A percentile compares a stretch with the other conserved stretches of the same genome.
phyloP scores from a whole-genome alignment of 2,888 invertebrate species.

The Neoascia interrupta region DNA sequence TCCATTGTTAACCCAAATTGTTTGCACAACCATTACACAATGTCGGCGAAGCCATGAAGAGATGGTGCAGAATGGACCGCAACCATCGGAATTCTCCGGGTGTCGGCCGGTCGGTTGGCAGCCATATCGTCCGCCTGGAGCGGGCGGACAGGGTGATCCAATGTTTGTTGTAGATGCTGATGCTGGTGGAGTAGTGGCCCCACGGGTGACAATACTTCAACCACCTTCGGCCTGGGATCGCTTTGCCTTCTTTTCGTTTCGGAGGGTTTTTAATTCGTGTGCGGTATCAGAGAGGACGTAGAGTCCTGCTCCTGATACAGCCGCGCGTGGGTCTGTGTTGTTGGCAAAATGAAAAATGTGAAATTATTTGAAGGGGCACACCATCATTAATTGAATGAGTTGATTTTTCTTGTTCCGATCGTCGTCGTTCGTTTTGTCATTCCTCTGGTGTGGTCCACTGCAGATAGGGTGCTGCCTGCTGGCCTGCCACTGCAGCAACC shows the following conservation, averaged over 20 bases:
- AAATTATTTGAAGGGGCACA: slow-evolving; percentile 64
- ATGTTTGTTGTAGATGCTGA: slow-evolving; percentile 43
- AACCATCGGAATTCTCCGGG: slow-evolving; percentile 56
- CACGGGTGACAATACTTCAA: slow-evolving; percentile 49
- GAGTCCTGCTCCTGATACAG: background rate
- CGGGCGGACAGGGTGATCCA: background rate
- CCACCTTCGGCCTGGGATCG: slow-evolving; percentile 30
- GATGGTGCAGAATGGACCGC: slow-evolving; percentile 56
- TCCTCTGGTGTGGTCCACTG: slow-evolving; percentile 31
- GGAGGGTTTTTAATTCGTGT: slow-evolving; percentile 41
- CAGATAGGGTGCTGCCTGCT: slow-evolving; percentile 24
- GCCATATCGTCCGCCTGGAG: background rate
- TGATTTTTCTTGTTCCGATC: slow-evolving; percentile 46
- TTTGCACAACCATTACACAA: slow-evolving; percentile 69
- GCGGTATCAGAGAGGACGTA: slow-evolving; percentile 11
- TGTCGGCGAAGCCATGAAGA: slow-evolving; percentile 61
- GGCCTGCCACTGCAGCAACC: slow-evolving; percentile 5
- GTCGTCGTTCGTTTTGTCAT: slow-evolving; percentile 25
- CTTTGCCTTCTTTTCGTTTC: slow-evolving; percentile 36
- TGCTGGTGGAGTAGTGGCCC: slow-evolving; percentile 21
- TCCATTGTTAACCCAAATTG: slow-evolving; percentile 69
- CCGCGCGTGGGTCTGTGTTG: slow-evolving; percentile 30
- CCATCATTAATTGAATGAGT: slow-evolving; percentile 68
- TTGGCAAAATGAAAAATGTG: slow-evolving; percentile 67
- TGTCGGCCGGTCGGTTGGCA: slow-evolving; percentile 3